phyloP scores from a whole-genome alignment of 2,797 vertebrate genomes.

The Anguilla marmorata region DNA sequence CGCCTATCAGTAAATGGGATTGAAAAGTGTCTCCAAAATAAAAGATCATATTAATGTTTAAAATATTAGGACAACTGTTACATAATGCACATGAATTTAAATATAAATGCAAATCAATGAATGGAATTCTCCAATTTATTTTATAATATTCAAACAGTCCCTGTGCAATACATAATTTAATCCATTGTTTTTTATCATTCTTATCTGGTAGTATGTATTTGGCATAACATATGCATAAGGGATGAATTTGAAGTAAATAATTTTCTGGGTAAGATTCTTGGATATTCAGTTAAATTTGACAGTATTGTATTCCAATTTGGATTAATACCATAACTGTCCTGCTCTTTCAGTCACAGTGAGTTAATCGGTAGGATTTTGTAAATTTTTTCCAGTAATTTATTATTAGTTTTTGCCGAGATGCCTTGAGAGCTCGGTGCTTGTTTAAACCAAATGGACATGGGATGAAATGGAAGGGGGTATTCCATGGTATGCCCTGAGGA shows the following conservation, averaged over 20 bases:
- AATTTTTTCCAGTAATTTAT: not conserved
- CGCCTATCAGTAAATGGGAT: not conserved
- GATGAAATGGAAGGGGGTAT: not conserved
- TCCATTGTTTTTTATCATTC: not conserved
- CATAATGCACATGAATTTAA: not conserved
- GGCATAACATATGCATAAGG: not conserved
- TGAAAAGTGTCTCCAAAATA: not conserved
- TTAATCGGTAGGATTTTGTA: not conserved
- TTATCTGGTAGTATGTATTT: no score
- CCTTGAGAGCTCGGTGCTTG: not conserved
- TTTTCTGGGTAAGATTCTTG: not conserved
- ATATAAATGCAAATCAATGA: not conserved
- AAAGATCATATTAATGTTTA: not conserved
- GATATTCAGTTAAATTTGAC: not conserved
- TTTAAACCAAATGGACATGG: not conserved
- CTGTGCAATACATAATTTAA: not conserved
- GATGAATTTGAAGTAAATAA: not conserved
- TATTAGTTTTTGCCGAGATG: not conserved
- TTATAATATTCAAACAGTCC: not conserved
- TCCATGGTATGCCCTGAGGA: not conserved
- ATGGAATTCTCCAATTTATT: not conserved
- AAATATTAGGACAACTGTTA: not conserved
- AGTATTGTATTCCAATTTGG: not conserved
- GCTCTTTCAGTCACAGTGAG: not conserved
- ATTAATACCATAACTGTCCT: not conserved